Percentiles rank a stretch among this genome's conserved stretches.
These are phyloP conservation scores for Kryphioiulus occultus DNA, from an alignment of 2,888 invertebrate genomes.

Conservation along the genomic window DNA sequence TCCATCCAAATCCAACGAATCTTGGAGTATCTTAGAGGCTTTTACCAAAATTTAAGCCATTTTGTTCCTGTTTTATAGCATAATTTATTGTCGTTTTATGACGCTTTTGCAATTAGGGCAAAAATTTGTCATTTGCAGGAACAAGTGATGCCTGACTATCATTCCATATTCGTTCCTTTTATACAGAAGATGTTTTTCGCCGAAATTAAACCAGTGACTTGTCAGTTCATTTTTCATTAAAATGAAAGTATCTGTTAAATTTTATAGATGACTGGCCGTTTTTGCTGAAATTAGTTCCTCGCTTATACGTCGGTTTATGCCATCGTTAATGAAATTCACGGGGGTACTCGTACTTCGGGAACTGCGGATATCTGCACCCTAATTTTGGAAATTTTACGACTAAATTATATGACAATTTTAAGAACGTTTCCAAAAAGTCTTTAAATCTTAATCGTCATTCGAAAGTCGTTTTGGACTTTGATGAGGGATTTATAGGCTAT, in stretches of 20 bases:
- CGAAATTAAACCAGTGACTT: conserved; percentile 1
- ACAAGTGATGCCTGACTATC: background rate
- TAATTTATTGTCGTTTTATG: background rate
- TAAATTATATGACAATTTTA: conserved; percentile 16
- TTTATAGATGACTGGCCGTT: conserved; percentile 12
- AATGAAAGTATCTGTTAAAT: background rate
- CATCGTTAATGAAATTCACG: background rate
- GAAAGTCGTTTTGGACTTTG: conserved; percentile 27
- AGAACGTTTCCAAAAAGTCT: conserved; percentile 22
- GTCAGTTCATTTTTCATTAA: conserved; percentile 32
- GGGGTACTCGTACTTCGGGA: background rate
- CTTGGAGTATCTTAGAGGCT: background rate
- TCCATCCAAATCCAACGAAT: background rate
- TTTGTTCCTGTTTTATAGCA: background rate
- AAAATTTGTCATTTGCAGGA: background rate
- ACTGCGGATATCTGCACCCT: background rate
- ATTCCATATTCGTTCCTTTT: background rate
- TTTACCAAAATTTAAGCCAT: background rate
- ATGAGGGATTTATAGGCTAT: conserved; percentile 20
- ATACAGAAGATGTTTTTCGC: background rate
- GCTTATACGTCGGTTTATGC: background rate
- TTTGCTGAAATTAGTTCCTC: background rate
- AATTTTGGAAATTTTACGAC: background rate
- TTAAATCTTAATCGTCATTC: background rate
- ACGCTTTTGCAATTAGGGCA: background rate